phyloP scores from a whole-genome alignment of 1,140 invertebrate species.

The Hestina assimilis region DNA sequence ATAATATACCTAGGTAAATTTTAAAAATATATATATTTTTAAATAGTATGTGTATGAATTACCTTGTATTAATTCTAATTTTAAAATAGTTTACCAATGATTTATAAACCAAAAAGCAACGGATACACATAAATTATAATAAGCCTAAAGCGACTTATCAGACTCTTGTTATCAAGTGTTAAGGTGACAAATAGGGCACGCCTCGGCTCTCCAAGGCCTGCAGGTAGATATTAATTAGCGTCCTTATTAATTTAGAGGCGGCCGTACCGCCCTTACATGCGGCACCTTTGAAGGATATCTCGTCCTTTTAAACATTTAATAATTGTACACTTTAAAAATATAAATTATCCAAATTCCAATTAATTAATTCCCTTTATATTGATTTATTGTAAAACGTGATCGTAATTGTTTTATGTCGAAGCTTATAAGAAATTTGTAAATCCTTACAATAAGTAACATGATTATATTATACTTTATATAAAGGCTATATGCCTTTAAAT shows the following conservation, averaged over 20 bases:
- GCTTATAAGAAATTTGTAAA: no score
- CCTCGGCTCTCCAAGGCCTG: conserved; percentile 38
- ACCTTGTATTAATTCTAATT: no score
- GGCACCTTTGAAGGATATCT: conserved; percentile 6
- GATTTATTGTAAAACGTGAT: background rate
- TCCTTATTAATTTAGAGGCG: conserved; percentile 58
- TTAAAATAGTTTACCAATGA: no score
- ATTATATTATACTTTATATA: no score
- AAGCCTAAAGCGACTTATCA: background rate
- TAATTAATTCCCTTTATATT: background rate
- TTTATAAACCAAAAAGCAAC: no score
- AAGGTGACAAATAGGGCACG: conserved; percentile 59
- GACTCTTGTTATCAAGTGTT: conserved; percentile 43
- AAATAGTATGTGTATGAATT: no score
- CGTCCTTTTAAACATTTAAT: conserved; percentile 4
- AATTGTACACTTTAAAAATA: conserved; percentile 7
- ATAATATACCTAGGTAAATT: no score
- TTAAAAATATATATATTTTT: no score
- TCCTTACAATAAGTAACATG: no score
- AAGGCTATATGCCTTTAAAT: no score
- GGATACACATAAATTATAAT: background rate
- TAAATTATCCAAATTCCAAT: background rate
- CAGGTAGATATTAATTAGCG: conserved; percentile 49
- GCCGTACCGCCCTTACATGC: conserved; percentile 2
- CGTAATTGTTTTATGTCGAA: no score